Conservation (phyloP, 1,140 invertebrate genomes). For the Neodiprion virginianus region DNA sequence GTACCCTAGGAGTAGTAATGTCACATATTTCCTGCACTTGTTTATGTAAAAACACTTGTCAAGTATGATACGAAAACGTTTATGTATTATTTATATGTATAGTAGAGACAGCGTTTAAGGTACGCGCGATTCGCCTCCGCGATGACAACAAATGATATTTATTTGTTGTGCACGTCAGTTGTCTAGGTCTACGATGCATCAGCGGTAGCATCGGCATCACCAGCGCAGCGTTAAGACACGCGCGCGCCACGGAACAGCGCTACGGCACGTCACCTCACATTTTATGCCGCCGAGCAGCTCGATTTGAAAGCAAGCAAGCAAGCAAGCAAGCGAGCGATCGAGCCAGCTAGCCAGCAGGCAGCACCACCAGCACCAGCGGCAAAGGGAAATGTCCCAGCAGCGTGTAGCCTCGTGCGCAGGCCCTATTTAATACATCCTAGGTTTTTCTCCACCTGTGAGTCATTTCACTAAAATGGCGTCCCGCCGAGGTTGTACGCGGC, state of each 20-base stretch:
- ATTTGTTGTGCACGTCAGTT: too few species aligned
- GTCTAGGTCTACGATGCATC: neutral
- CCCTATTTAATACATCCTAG: slow-evolving; percentile 12
- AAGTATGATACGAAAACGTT: too few species aligned
- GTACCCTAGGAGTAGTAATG: too few species aligned
- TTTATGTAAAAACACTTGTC: too few species aligned
- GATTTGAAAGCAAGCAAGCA: slow-evolving; percentile 6
- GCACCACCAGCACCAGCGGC: neutral
- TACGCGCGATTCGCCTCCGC: too few species aligned
- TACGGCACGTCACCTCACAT: slow-evolving; percentile 14
- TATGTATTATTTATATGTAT: too few species aligned
- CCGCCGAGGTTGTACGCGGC: slow-evolving; percentile 1
- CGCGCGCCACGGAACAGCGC: slow-evolving; percentile 17
- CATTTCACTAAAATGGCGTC: slow-evolving; percentile 15
- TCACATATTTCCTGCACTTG: too few species aligned
- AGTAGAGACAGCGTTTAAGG: too few species aligned
- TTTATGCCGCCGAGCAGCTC: slow-evolving; percentile 15
- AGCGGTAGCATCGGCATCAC: neutral
- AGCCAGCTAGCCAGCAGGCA: too few species aligned
- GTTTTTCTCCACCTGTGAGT: slow-evolving; percentile 17
- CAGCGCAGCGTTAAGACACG: neutral
- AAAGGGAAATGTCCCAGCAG: slow-evolving; percentile 6
- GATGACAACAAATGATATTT: too few species aligned
- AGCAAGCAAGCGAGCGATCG: neutral
- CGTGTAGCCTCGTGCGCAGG: slow-evolving; percentile 17